Evolutionary conservation across 2,113 vertebrate species (phyloP), one percentile per base, ranked within the genome.

Genomic region (Euleptes europaea): DNA sequence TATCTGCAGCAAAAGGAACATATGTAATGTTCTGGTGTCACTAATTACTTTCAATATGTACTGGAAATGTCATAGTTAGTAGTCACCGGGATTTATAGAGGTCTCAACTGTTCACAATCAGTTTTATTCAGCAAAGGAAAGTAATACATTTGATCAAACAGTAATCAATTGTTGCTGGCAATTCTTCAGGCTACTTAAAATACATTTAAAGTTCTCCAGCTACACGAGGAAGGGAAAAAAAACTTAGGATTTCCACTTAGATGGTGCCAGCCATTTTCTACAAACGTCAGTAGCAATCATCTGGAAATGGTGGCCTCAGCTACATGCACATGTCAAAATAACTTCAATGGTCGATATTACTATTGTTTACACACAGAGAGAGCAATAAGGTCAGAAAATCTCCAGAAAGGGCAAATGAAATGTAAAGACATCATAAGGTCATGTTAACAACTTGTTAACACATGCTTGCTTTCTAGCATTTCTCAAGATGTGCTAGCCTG

Each of bases 11-110:
- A 51, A 44, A 81, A 70, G 79, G 47, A 51, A 81, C 79, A 81
- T 28, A 69, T 80, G 78, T 80, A 69, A 69, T 49, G 78, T 19
- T 31, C 65, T 80, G 31, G 65, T 80, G 78, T 44, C 63, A 69
- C 78, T 80, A 80, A 80, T 80, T 80, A 69, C 78, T 67, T 80
- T 42, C 78, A 80, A 80, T 23, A 80, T 49, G 42, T 80, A 51
- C 40, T 81, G 65, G 66, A 70, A 81, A 81, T 81, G 79, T 81
- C 66, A 51, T 11, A 35, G n/a, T n/a, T n/a, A n/a, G 17, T n/a
- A 28, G 65, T 26, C 51, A 44, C 79, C 60, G 23, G 47, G 79
- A 80, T 69, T 80, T 69, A 47, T 28, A 47, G 15, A 33, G 28
- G 40, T 80, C 40, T 67, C 35, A 67, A 70, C 19, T 15, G 35